phyloP scores from a whole-genome alignment of 2,797 vertebrate species.

The Fringilla coelebs region DNA sequence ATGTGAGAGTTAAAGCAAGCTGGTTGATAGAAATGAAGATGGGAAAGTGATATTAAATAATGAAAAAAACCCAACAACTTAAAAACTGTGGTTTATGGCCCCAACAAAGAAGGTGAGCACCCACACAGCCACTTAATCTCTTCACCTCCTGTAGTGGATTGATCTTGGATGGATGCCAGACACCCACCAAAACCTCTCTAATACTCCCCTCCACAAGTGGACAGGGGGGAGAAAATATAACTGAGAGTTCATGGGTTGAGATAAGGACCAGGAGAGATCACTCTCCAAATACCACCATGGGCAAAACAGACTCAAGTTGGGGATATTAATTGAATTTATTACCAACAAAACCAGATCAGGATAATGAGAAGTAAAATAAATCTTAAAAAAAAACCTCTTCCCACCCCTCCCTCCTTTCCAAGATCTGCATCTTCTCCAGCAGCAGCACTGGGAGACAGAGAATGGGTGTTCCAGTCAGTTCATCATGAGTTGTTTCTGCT shows the following conservation, averaged over 20 bases:
- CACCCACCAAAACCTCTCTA: background rate
- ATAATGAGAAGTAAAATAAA: background rate
- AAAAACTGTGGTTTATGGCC: background rate
- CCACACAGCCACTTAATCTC: background rate
- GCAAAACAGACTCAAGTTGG: background rate
- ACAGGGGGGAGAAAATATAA: background rate
- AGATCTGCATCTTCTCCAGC: background rate
- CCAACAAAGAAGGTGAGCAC: background rate
- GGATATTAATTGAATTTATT: background rate
- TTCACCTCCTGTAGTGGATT: background rate
- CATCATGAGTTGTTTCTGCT: background rate
- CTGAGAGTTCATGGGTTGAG: background rate
- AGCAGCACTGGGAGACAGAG: background rate
- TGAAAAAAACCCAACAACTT: background rate
- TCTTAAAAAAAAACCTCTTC: background rate
- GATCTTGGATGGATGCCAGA: background rate
- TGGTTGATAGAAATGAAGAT: background rate
- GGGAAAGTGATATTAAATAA: background rate
- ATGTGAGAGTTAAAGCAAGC: background rate
- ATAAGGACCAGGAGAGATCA: background rate
- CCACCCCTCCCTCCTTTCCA: background rate
- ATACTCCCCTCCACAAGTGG: background rate
- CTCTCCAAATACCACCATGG: accelerated
- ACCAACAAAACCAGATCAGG: background rate
- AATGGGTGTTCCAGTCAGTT: background rate